Evolutionary conservation across 1,140 invertebrate genomes (phyloP), one percentile per base, ranked within the genome.

Genomic region (Conus betulinus): DNA sequence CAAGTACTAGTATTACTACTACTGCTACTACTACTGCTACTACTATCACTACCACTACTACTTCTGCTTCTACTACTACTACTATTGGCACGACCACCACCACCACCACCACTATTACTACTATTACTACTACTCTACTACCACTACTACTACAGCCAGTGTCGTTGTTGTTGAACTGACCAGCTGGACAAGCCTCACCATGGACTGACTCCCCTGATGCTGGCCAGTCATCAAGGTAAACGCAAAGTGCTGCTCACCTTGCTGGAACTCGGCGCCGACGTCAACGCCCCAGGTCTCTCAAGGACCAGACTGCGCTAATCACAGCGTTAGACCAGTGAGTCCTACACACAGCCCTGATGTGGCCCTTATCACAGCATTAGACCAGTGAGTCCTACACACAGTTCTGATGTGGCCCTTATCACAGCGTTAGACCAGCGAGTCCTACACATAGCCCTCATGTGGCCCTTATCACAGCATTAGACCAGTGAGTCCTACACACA

Each of bases 141-240:
- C 23, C 20, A 71, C 67, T 10, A 71, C 84, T 85, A 55, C 84
- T 85, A 20, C 84, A 57, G 17, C 84, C 20, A 55, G 60, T 85
- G 1, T 53, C 39, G 4, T 53, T 85, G 67, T 71, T 71, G 13
- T 23, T 71, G 11, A n/a, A 13, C 20, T 71, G 67, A 71, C 17
- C 86, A 88, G 87, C 3, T 88, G 60, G 83, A 74, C 51, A 74
- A 10, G 5, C n/a, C 15, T 7, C 81, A 84, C 52, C 4, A 84
- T 15, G 87, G 81, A 6, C 10, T 88, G 67, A 84, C 87, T 0
- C 87, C 87, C 10, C 67, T 88, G 51, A 74, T 83, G 63, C n/a
- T 88, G 67, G 87, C 87, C 63, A 74, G 87, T 84, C 79, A 84
- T 67, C 27, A 63, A 52, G 87, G 87, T 0, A 76, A 84, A 13